Evolutionary conservation across 1,140 invertebrate genomes (phyloP).

Genomic region (Bombus affinis): DNA sequence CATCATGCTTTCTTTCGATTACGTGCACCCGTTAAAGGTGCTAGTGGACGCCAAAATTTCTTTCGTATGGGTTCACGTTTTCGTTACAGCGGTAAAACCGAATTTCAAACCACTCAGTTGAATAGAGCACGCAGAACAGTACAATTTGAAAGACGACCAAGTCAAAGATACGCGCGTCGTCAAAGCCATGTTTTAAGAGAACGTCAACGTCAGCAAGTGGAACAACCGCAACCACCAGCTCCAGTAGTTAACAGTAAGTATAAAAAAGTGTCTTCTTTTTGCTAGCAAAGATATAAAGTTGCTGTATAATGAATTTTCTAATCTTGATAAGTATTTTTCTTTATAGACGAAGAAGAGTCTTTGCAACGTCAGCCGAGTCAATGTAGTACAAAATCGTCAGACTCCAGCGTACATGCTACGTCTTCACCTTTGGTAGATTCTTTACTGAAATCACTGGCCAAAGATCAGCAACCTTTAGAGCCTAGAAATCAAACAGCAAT

Average conservation of each 20-base stretch:
- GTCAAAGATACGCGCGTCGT: slow-evolving; percentile 96
- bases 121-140: slow-evolving; percentile 94
- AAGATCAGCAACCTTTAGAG: slow-evolving; percentile 83
- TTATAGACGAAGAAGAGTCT: slow-evolving; percentile 75
- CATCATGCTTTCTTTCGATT: slow-evolving; percentile 99
- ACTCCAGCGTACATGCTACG: slow-evolving; percentile 72
- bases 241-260: slow-evolving; percentile 59
- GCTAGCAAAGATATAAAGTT: neutral
- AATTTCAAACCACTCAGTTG: slow-evolving; percentile 96
- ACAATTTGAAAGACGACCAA: slow-evolving; percentile 97
- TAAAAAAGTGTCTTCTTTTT: slow-evolving; percentile 19
- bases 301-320: neutral
- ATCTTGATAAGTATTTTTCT: neutral
- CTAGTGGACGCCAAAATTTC: slow-evolving; percentile 95
- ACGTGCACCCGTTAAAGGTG: slow-evolving; percentile 94
- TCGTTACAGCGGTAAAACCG: slow-evolving; percentile 96
- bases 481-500: slow-evolving; percentile 81
- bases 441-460: slow-evolving; percentile 83
- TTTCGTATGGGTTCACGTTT: slow-evolving; percentile 98
- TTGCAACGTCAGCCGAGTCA: slow-evolving; percentile 83
- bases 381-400: slow-evolving; percentile 80
- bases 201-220: slow-evolving; percentile 85
- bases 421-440: slow-evolving; percentile 82
- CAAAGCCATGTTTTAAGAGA: slow-evolving; percentile 92
- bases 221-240: slow-evolving; percentile 70